Conservation (phyloP, 2,888 invertebrate genomes). For the Arge pagana region DNA sequence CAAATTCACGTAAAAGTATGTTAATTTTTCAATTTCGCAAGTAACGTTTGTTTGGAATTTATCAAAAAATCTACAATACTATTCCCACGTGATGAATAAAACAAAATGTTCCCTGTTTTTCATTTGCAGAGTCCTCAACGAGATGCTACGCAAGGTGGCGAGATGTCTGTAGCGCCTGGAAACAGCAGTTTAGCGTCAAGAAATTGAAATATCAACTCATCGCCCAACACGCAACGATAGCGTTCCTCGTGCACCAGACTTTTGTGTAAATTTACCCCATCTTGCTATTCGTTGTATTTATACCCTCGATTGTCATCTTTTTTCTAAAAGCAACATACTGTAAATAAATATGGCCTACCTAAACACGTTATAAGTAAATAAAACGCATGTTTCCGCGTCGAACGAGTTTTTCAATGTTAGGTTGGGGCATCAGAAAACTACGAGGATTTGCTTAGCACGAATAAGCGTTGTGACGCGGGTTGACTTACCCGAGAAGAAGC, state of each 20-base stretch:
- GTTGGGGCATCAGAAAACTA: too few species aligned
- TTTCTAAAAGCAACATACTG: conserved; percentile 6
- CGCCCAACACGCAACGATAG: background rate
- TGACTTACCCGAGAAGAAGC: too few species aligned
- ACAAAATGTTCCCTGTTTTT: background rate
- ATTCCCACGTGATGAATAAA: background rate
- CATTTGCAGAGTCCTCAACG: conserved; percentile 62
- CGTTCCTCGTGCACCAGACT: background rate
- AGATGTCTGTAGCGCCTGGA: conserved; percentile 64
- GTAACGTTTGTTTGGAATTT: too few species aligned
- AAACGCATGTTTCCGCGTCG: too few species aligned
- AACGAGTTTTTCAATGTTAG: too few species aligned
- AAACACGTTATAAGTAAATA: conserved; percentile 13
- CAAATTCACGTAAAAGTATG: conserved; percentile 91
- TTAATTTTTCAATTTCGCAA: conserved; percentile 22
- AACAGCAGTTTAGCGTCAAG: conserved; percentile 60
- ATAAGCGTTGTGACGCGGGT: too few species aligned
- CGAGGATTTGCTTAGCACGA: too few species aligned
- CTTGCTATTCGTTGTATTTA: background rate
- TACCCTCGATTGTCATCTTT: too few species aligned
- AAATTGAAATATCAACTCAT: conserved; percentile 47
- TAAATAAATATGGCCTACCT: conserved; percentile 17
- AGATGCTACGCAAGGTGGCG: conserved; percentile 63
- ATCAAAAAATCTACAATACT: too few species aligned
- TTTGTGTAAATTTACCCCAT: conserved; percentile 18